A percentile compares a stretch with the other conserved stretches of the same genome.
These are phyloP conservation scores for Lagria hirta DNA, from an alignment of 2,888 invertebrate genomes.

Conservation along the genomic window DNA sequence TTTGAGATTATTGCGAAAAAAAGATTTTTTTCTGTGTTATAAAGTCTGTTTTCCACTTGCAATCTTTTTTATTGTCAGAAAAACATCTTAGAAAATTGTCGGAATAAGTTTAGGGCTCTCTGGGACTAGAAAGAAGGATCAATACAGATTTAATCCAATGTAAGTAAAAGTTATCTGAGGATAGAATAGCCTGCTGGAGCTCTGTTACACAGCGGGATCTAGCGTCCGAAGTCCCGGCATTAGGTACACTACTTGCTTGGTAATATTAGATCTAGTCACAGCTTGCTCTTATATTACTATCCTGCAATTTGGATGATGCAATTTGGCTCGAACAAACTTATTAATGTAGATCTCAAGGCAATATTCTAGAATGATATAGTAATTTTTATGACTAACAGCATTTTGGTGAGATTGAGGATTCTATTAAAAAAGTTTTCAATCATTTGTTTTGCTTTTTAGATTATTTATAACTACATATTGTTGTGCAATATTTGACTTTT, in stretches of 20 bases:
- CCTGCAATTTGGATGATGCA: slow-evolving; percentile 12
- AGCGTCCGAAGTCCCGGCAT: slow-evolving; percentile 24
- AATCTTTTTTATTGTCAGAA: slow-evolving; percentile 9
- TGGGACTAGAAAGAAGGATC: slow-evolving; percentile 31
- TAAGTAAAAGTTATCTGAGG: slow-evolving; percentile 36
- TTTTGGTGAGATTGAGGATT: no score
- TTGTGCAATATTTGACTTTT: no score
- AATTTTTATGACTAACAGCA: no score
- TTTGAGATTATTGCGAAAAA: no score
- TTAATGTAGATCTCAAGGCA: slow-evolving; percentile 7
- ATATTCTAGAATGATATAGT: no score
- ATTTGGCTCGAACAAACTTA: slow-evolving; percentile 17
- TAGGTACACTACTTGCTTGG: slow-evolving; percentile 30
- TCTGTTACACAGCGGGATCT: slow-evolving; percentile 24
- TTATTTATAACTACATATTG: no score
- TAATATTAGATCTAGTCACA: slow-evolving; percentile 33
- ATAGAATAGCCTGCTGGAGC: slow-evolving; percentile 31
- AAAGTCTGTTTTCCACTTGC: not conserved
- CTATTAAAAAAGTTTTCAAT: no score
- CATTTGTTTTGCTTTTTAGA: no score
- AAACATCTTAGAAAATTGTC: slow-evolving; percentile 22
- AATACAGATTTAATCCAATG: slow-evolving; percentile 37
- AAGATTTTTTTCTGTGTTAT: no score
- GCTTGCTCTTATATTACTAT: slow-evolving; percentile 27
- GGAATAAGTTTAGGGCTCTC: slow-evolving; percentile 29